Evolutionary conservation across 2,888 invertebrate species (phyloP).

Genomic region (Carcina quercana): DNA sequence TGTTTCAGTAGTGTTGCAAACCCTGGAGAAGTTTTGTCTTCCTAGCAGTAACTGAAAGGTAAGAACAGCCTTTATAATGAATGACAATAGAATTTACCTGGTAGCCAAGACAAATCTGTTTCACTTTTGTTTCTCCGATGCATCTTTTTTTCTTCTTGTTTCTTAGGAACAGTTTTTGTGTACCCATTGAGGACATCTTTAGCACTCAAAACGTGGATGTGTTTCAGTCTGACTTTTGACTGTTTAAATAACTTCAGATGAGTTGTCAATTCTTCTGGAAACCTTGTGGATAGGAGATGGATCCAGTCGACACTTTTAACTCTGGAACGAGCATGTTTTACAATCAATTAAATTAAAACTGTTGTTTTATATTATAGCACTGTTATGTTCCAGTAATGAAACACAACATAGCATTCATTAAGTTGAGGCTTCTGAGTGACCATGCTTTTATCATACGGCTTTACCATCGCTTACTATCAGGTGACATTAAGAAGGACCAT

Average conservation of each 20-base stretch:
- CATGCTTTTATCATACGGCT: too few species aligned
- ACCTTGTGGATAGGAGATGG: conserved; percentile 87
- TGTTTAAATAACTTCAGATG: conserved; percentile 91
- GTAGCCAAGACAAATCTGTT: conserved; percentile 80
- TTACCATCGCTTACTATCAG: too few species aligned
- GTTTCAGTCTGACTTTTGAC: conserved; percentile 75
- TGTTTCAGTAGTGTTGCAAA: too few species aligned
- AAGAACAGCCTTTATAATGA: too few species aligned
- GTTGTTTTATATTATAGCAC: too few species aligned
- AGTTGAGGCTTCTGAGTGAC: too few species aligned
- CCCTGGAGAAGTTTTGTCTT: too few species aligned
- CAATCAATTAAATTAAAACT: neutral
- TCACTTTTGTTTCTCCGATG: conserved; percentile 84
- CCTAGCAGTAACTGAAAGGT: too few species aligned
- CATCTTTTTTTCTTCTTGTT: conserved; percentile 61
- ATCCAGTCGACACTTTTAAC: conserved; percentile 94
- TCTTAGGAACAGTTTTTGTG: conserved; percentile 52
- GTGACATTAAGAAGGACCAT: too few species aligned
- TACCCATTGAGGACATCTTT: conserved; percentile 59
- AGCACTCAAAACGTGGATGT: conserved; percentile 53
- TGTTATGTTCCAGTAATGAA: too few species aligned
- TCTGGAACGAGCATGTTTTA: conserved; percentile 40
- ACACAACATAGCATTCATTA: too few species aligned
- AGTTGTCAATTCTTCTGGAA: conserved; percentile 93
- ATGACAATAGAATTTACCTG: conserved; percentile 55